Conservation (phyloP, 2,888 invertebrate genomes). For the Carcina quercana region DNA sequence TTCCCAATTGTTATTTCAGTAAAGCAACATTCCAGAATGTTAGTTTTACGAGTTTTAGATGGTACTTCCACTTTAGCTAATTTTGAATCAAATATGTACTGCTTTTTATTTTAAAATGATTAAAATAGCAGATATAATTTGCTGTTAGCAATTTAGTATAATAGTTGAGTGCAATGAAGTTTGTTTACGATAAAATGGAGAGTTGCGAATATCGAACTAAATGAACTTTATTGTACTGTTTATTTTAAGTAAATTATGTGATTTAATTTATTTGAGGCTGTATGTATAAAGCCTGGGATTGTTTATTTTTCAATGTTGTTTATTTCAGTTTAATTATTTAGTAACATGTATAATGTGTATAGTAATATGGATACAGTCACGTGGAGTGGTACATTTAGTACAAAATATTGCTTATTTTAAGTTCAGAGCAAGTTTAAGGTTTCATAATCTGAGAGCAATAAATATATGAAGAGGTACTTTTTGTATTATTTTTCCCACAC, state of each 20-base stretch:
- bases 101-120: too few species aligned
- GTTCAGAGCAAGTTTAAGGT: slow-evolving; percentile 47
- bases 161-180: neutral
- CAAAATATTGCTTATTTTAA: slow-evolving; percentile 56
- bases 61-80: slow-evolving; percentile 1
- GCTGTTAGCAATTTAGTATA: too few species aligned
- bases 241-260: slow-evolving; percentile 7
- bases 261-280: slow-evolving; percentile 14
- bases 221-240: neutral
- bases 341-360: slow-evolving; percentile 17
- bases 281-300: slow-evolving; percentile 17
- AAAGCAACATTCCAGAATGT: slow-evolving; percentile 10
- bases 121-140: slow-evolving; percentile 14
- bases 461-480: too few species aligned
- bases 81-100: neutral
- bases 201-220: neutral
- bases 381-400: slow-evolving; percentile 63
- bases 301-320: slow-evolving; percentile 17
- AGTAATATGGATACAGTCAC: slow-evolving; percentile 40
- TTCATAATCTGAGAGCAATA: slow-evolving; percentile 59
- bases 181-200: neutral
- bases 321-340: slow-evolving; percentile 3
- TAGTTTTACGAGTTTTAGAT: slow-evolving; percentile 2
- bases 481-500: too few species aligned
- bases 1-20: slow-evolving; percentile 1